phyloP scores from a whole-genome alignment of 1,140 invertebrate species.

The Dreissena rostriformis region DNA sequence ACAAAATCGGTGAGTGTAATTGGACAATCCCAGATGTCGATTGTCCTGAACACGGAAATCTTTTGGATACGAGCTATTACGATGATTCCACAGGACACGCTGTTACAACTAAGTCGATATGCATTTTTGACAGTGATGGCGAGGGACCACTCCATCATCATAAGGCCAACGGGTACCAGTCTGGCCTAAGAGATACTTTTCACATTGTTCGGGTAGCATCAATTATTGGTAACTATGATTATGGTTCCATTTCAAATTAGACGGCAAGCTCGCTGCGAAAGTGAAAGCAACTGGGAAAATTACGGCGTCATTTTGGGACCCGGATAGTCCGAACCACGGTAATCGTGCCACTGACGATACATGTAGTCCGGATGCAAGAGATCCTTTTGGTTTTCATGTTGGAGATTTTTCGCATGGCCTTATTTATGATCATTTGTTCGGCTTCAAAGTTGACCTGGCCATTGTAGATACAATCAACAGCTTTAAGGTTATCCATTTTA shows the following conservation, averaged over 20 bases:
- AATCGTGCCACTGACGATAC: constrained; percentile 26
- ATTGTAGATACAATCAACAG: too few species aligned
- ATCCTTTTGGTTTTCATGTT: constrained; percentile 62
- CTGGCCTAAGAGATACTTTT: constrained; percentile 42
- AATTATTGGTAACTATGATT: constrained; percentile 61
- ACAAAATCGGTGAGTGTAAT: constrained; percentile 42
- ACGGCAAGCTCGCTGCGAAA: constrained; percentile 52
- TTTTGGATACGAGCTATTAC: constrained; percentile 31
- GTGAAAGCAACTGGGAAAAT: constrained; percentile 64
- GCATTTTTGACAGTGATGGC: constrained; percentile 32
- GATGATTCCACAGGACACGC: constrained; percentile 13
- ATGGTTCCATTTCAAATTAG: constrained; percentile 62
- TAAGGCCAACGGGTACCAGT: constrained; percentile 24
- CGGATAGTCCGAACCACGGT: constrained; percentile 46
- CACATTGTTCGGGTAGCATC: constrained; percentile 28
- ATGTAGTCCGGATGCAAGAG: constrained; percentile 28
- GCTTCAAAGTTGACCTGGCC: too few species aligned
- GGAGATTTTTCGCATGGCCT: constrained; percentile 55
- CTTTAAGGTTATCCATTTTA: too few species aligned
- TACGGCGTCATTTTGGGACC: constrained; percentile 54
- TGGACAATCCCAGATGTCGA: constrained; percentile 46
- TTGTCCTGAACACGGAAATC: constrained; percentile 39
- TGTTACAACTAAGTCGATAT: constrained; percentile 34
- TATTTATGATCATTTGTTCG: constrained; percentile 71
- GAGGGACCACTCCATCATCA: constrained; percentile 33